Evolutionary conservation across 35 echinoderm and acorn worm species (phyloP), one percentile per base, ranked within the genome.

Genomic region (Strongylocentrotus purpuratus): DNA sequence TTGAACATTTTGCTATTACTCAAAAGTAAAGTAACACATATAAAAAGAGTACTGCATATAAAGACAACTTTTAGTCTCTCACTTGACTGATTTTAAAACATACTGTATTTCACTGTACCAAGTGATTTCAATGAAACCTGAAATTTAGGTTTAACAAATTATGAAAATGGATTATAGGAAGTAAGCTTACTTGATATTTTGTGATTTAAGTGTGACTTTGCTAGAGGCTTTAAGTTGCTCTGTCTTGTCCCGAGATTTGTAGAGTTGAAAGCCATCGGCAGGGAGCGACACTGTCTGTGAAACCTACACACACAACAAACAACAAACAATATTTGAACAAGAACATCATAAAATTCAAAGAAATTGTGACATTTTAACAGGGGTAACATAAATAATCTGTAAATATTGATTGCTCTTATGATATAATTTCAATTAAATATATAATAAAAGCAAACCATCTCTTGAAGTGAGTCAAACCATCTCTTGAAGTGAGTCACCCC

Each of bases 241-340:
- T 31, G 95, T 93, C 61, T 96, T 97, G 50, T 99, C 94, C 94
- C 98, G 85, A 15, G 33, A 90, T 60, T 50, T 95, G 86, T 93
- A 99, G 9, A 99, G 92, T 18, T 99, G 60, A 88, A 99, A 99
- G 28, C 96, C 94, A 96, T 97, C 96, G 9, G 95, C 92, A 2
- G 96, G 96, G n/a, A 96, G 33, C 5, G 85, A 86, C 33, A 97
- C 95, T 87, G 94, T 85, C 86, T 99, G 96, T 88, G 98, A 97
- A 35, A 99, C 96, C 98, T 99, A 91, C 18, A 94, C 22, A 33
- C 12, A 96, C 31, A 95, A 22, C n/a, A 10, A 8, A 55, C 14
- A 78, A 78, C 20, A 11, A 22, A 92, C 12, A 45, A 47, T 47
- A 91, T 31, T 25, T 78, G 31, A 31, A 45, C 48, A 92, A 86